Percentiles rank a stretch among this genome's conserved stretches.
These are phyloP conservation scores for Procambarus virginalis DNA, from an alignment of 1,140 invertebrate species.

Conservation along the genomic window DNA sequence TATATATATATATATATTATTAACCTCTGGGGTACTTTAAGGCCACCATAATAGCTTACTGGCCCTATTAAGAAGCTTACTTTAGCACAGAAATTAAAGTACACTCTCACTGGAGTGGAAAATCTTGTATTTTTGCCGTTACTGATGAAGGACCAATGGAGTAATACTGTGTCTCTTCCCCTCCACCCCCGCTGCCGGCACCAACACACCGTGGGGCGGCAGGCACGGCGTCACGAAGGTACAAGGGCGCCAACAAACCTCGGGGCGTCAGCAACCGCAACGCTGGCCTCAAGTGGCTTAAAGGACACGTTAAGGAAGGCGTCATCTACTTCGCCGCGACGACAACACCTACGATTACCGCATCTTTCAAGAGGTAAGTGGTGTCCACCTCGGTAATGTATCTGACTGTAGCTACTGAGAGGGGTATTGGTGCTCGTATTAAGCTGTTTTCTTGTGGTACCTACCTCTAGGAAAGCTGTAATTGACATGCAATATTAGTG, in stretches of 20 bases:
- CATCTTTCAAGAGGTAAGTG: slow-evolving; percentile 87
- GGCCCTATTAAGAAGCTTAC: no score
- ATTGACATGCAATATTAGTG: no score
- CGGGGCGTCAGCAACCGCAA: slow-evolving; percentile 95
- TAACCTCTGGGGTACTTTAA: no score
- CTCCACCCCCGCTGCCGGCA: neutral
- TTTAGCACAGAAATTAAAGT: no score
- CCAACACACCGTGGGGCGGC: neutral
- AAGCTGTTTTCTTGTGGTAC: no score
- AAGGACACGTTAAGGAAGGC: slow-evolving; percentile 82
- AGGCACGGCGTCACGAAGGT: slow-evolving; percentile 45
- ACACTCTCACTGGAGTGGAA: no score
- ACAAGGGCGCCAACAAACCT: slow-evolving; percentile 75
- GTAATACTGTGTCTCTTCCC: neutral
- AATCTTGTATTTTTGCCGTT: neutral
- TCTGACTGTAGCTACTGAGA: no score
- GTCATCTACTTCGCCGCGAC: slow-evolving; percentile 80
- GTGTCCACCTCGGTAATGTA: neutral
- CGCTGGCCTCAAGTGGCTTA: slow-evolving; percentile 88
- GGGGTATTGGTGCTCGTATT: no score
- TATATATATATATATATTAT: neutral
- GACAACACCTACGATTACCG: slow-evolving; percentile 90
- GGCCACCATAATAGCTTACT: no score
- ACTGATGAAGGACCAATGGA: neutral
- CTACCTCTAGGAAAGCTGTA: no score